These are phyloP conservation scores for Armadillidium nasatum DNA, from an alignment of 1,140 invertebrate genomes.

Conservation along the genomic window DNA sequence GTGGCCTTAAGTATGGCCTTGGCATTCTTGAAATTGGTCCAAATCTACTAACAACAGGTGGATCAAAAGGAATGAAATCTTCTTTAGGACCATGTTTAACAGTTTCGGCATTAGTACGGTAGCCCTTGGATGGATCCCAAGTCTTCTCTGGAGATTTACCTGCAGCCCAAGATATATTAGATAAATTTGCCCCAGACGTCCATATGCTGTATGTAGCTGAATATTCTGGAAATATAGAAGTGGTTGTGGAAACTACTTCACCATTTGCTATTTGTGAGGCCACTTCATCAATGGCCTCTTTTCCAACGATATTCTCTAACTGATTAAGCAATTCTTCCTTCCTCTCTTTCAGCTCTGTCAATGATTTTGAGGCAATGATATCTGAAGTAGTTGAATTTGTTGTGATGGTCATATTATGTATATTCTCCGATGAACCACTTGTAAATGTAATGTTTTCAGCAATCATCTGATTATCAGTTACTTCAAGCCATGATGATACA, in stretches of 20 bases:
- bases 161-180: slow-evolving; percentile 23
- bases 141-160: slow-evolving; percentile 29
- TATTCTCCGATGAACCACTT: background rate
- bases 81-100: slow-evolving; percentile 56
- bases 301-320: slow-evolving; percentile 60
- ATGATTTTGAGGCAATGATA: slow-evolving; percentile 37
- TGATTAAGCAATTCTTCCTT: slow-evolving; percentile 64
- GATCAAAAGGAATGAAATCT: slow-evolving; percentile 69
- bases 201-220: slow-evolving; percentile 50
- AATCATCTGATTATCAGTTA: background rate
- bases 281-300: slow-evolving; percentile 38
- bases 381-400: slow-evolving; percentile 9
- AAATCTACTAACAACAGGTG: slow-evolving; percentile 66
- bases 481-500: slow-evolving; percentile 34
- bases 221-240: slow-evolving; percentile 35
- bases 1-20: slow-evolving; percentile 51
- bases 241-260: slow-evolving; percentile 30
- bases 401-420: slow-evolving; percentile 17
- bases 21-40: slow-evolving; percentile 71
- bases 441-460: slow-evolving; percentile 5
- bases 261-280: slow-evolving; percentile 41
- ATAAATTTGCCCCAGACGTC: slow-evolving; percentile 48
- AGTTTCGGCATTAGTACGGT: slow-evolving; percentile 29
- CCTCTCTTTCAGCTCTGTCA: slow-evolving; percentile 60
- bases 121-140: slow-evolving; percentile 34